Evolutionary conservation across 92 coral and sea anemone species (phyloP), one percentile per base, ranked within the genome.

Genomic region (Palythoa heliodiscus): DNA sequence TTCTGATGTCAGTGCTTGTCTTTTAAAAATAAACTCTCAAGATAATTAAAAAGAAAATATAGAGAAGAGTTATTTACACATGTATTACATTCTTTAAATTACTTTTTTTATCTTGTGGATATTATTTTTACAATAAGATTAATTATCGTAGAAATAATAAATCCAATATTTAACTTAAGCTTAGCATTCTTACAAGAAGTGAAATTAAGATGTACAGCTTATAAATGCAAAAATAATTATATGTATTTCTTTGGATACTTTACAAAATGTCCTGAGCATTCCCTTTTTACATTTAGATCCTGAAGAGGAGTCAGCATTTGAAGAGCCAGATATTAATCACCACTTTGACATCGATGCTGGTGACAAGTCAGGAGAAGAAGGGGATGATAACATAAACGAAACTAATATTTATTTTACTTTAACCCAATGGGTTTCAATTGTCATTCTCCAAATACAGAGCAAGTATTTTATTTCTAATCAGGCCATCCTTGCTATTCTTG

Each of bases 361-460:
- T 61, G 68, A 61, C 68, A 61, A 61, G 68, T 61, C 68, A 58
- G 66, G 66, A n/a, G 68, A 61, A 61, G 68, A 61, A 61, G 68
- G 68, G 25, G 24, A 61, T 61, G 68, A 61, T 17, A 61, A 61
- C 68, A 61, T 61, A 16, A 61, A 61, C 25, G 68, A 61, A 61
- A 61, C 29, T 19, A 61, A 61, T 61, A 16, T 61, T 17, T 61
- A 61, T 61, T 61, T 61, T 61, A 61, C 68, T 17, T 61, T 61
- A 61, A 61, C 68, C 20, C 68, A 61, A 17, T 61, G 68, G 68
- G 68, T 61, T 61, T 61, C 24, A 61, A 61, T 61, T 17, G 68
- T 61, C 68, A 61, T 61, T 61, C 68, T 61, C 68, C 25, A 61
- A 61, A 61, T 61, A 17, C 68, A 61, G 68, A 61, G 68, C 24